Percentiles rank a stretch among this genome's conserved stretches.
Evolutionary conservation across 37 sponge, comb jelly and placozoan genomes (phyloP).

Genomic region (Aplysina aerophoba): DNA sequence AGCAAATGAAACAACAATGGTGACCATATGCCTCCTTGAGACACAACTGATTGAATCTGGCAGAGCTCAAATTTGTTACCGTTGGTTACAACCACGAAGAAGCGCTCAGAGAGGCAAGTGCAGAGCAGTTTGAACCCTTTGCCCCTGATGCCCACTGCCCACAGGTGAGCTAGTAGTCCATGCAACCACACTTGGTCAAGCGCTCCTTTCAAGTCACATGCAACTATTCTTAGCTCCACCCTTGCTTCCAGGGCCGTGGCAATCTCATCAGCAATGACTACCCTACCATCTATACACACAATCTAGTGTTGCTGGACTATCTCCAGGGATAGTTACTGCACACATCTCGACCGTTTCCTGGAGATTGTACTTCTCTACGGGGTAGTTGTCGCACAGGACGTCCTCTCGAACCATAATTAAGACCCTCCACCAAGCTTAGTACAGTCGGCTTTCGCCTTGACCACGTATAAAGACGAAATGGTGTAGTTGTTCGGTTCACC

Average conservation of each 20-base stretch:
- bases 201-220: constrained; percentile 4
- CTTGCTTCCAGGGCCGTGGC: constrained; percentile 8
- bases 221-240: background rate
- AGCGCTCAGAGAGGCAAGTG: background rate
- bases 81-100: constrained; percentile 17
- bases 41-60: background rate
- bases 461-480: no score
- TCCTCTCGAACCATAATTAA: no score
- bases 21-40: constrained; percentile 24
- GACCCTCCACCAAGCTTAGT: no score
- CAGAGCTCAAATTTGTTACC: background rate
- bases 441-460: no score
- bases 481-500: no score
- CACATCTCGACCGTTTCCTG: no score
- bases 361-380: no score
- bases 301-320: no score
- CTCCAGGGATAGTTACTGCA: no score
- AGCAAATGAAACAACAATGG: constrained; percentile 4
- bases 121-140: background rate
- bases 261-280: no score
- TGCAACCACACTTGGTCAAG: constrained; percentile 31
- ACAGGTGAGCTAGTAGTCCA: constrained; percentile 18
- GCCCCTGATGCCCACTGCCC: constrained; percentile 11
- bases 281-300: no score
- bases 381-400: no score